Conservation (phyloP, 2,113 vertebrate species). For the Ictidomys tridecemlineatus region DNA sequence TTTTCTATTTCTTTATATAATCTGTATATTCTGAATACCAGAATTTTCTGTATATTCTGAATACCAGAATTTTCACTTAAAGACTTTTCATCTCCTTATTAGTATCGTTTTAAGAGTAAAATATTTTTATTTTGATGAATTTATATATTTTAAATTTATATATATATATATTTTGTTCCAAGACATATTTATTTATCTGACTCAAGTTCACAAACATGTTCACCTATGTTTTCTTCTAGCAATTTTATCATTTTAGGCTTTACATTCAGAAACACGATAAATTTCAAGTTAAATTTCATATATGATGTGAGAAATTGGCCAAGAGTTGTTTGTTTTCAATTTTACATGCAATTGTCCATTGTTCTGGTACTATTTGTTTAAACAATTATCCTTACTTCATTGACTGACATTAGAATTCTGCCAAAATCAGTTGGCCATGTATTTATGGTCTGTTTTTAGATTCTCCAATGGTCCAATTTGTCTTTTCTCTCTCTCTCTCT, state of each 20-base stretch:
- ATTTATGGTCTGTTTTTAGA: slow-evolving; percentile 15
- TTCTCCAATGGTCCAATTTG: background rate
- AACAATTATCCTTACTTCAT: background rate
- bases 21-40: no score
- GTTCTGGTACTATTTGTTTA: background rate
- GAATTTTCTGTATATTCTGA: background rate
- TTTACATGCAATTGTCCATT: background rate
- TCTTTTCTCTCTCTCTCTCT: background rate
- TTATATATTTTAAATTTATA: background rate
- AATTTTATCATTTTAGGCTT: background rate
- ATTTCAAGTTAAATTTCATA: slow-evolving; percentile 6
- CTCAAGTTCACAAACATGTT: background rate
- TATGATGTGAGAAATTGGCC: background rate
- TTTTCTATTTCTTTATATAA: no score
- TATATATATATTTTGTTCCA: background rate
- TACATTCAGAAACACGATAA: background rate
- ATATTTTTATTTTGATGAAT: slow-evolving; percentile 10
- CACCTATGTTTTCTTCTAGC: background rate
- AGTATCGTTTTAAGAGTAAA: background rate
- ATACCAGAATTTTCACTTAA: background rate
- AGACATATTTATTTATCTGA: background rate
- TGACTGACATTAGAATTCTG: background rate
- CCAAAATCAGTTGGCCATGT: slow-evolving; percentile 20
- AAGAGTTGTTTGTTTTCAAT: background rate
- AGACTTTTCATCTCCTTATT: background rate